Conservation (phyloP, 2,113 vertebrate genomes). For the Panthera leo region DNA sequence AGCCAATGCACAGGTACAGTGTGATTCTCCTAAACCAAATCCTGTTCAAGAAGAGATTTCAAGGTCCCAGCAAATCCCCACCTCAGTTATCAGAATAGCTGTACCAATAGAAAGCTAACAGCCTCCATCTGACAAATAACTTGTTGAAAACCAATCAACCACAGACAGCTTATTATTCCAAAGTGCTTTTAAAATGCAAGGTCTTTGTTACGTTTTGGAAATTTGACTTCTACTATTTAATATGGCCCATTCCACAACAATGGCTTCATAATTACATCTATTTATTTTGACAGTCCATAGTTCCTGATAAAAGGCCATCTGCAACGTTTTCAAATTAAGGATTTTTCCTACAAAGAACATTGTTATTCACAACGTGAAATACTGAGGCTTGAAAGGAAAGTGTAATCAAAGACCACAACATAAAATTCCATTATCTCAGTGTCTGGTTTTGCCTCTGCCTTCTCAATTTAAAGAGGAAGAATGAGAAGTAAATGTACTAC, state of each 20-base stretch:
- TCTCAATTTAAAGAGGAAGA: conserved; percentile 61
- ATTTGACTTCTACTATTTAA: conserved; percentile 68
- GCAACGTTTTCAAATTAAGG: conserved; percentile 64
- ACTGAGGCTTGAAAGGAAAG: conserved; percentile 34
- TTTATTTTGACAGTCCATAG: conserved; percentile 49
- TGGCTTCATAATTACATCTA: conserved; percentile 70
- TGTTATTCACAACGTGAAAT: conserved; percentile 61
- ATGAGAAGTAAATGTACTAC: conserved; percentile 51
- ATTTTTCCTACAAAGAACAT: conserved; percentile 65
- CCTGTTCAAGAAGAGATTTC: not conserved
- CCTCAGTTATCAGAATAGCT: not conserved
- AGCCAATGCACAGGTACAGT: not conserved
- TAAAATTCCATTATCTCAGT: conserved; percentile 62
- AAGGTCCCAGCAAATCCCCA: not conserved
- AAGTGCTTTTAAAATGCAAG: conserved; percentile 66
- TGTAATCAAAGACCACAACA: conserved; percentile 63
- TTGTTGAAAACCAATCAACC: conserved; percentile 75
- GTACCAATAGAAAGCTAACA: not conserved
- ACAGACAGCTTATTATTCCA: conserved; percentile 70
- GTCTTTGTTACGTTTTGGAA: conserved; percentile 74
- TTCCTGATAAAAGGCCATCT: conserved; percentile 59
- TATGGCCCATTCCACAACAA: conserved; percentile 63
- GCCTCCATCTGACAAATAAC: conserved; percentile 58
- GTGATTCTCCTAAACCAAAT: not conserved
- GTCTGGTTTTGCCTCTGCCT: conserved; percentile 61